Percentiles rank a stretch among this genome's conserved stretches.
Evolutionary conservation across 92 coral and sea anemone genomes (phyloP).

Genomic region (Zoanthus gigantus): DNA sequence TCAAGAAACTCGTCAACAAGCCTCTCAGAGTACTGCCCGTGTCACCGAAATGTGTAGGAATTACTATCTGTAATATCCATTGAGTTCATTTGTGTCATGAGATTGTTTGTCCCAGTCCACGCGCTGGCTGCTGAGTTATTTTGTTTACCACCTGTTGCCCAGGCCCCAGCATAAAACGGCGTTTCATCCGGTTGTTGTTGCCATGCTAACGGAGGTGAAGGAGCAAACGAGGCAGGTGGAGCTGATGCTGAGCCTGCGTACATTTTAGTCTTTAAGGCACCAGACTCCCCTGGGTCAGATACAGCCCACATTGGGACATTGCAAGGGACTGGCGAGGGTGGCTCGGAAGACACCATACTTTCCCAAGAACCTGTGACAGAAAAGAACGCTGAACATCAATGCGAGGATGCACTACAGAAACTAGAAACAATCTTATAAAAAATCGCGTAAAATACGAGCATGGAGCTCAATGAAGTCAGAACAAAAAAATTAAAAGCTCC

Average conservation of each 20-base stretch:
- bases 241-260: slow-evolving; percentile 91
- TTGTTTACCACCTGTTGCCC: not conserved
- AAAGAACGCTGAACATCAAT: not conserved
- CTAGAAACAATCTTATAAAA: no score
- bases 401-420: not conserved
- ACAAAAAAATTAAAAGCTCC: no score
- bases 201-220: slow-evolving; percentile 95
- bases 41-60: slow-evolving; percentile 8
- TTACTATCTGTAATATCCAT: slow-evolving; percentile 1
- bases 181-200: slow-evolving; percentile 60
- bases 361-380: slow-evolving; percentile 55
- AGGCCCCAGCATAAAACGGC: not conserved
- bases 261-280: slow-evolving; percentile 75
- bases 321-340: slow-evolving; percentile 25
- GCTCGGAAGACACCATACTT: slow-evolving; percentile 15
- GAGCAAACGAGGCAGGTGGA: slow-evolving; percentile 85
- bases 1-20: no score
- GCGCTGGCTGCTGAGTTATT: not conserved
- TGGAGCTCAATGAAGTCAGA: no score
- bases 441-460: no score
- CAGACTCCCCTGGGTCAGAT: slow-evolving; percentile 49
- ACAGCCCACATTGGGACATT: slow-evolving; percentile 64
- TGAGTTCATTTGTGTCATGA: slow-evolving; percentile 9
- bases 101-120: slow-evolving; percentile 4
- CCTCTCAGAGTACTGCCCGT: not conserved